Evolutionary conservation across 2,888 invertebrate genomes (phyloP).

Genomic region (Himalopsyche tibetana): DNA sequence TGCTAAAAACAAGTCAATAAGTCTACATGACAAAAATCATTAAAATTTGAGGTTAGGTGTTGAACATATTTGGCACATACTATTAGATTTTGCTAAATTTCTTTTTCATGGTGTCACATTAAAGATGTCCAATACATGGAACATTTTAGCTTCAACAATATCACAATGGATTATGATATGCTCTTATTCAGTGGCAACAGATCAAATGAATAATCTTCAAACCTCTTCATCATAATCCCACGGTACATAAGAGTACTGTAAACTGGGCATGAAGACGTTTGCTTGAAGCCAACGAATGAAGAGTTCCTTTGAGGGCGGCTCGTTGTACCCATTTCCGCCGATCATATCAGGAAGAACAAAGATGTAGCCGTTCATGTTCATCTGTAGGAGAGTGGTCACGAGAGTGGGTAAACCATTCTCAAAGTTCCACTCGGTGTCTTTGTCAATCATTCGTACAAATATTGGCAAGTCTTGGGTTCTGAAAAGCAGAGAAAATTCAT

Average conservation of each 20-base stretch:
- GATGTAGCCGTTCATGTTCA: slow-evolving; percentile 82
- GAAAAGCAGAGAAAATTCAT: no score
- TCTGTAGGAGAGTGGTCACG: slow-evolving; percentile 83
- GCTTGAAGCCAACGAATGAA: slow-evolving; percentile 89
- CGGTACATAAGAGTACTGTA: slow-evolving; percentile 88
- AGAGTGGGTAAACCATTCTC: slow-evolving; percentile 84
- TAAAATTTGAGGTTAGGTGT: no score
- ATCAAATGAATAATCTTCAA: no score
- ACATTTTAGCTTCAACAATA: not conserved
- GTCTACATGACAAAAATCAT: no score
- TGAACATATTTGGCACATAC: no score
- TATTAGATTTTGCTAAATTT: no score
- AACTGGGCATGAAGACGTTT: slow-evolving; percentile 85
- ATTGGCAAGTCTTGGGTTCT: slow-evolving; percentile 83
- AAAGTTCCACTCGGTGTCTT: slow-evolving; percentile 83
- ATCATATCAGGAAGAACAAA: slow-evolving; percentile 89
- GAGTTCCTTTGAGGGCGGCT: slow-evolving; percentile 78
- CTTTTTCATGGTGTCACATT: no score
- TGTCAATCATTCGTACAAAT: slow-evolving; percentile 88
- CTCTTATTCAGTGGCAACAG: no score
- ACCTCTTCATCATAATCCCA: slow-evolving; percentile 85
- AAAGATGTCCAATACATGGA: no score
- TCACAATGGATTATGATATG: not conserved
- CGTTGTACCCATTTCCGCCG: slow-evolving; percentile 82
- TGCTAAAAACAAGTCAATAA: no score